These are phyloP conservation scores for Cyprinodon diabolis DNA, from an alignment of 2,797 vertebrate species.

Conservation along the genomic window DNA sequence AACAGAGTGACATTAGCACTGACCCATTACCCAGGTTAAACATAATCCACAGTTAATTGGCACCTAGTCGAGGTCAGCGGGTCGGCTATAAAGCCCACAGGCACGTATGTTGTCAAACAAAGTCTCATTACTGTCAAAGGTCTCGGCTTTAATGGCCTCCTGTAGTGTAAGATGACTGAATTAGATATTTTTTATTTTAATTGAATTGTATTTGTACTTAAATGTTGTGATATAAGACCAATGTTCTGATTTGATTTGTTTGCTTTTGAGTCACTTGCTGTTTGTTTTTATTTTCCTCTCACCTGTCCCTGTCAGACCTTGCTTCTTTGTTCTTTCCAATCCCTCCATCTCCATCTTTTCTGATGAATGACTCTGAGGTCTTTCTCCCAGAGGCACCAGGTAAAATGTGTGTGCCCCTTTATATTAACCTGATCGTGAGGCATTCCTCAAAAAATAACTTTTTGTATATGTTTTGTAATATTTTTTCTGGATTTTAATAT, in stretches of 20 bases:
- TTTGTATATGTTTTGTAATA: not conserved
- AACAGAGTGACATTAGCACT: conserved; percentile 72
- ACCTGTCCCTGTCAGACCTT: conserved; percentile 67
- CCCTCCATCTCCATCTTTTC: conserved; percentile 73
- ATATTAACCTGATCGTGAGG: not conserved
- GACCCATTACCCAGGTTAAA: conserved; percentile 76
- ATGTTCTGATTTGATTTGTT: not conserved
- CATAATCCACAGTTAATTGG: conserved; percentile 86
- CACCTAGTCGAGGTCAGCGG: conserved; percentile 77
- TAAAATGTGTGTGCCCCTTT: conserved; percentile 57
- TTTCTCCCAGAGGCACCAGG: conserved; percentile 74
- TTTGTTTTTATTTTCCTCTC: conserved; percentile 38
- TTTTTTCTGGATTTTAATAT: too few relatives aligned
- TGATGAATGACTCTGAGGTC: conserved; percentile 75
- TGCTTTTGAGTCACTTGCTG: conserved; percentile 13
- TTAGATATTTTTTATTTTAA: not conserved
- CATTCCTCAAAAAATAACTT: not conserved
- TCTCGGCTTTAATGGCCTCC: conserved; percentile 50
- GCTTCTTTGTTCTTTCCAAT: conserved; percentile 77
- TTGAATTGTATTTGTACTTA: conserved; percentile 3
- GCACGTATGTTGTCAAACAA: conserved; percentile 81
- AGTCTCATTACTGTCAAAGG: conserved; percentile 76
- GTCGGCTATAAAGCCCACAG: conserved; percentile 67
- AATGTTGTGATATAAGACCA: conserved; percentile 8
- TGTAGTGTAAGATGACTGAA: not conserved